Base-by-base conservation (phyloP, 2,113 vertebrate genomes). In the Orthonyx spaldingii region DNA sequence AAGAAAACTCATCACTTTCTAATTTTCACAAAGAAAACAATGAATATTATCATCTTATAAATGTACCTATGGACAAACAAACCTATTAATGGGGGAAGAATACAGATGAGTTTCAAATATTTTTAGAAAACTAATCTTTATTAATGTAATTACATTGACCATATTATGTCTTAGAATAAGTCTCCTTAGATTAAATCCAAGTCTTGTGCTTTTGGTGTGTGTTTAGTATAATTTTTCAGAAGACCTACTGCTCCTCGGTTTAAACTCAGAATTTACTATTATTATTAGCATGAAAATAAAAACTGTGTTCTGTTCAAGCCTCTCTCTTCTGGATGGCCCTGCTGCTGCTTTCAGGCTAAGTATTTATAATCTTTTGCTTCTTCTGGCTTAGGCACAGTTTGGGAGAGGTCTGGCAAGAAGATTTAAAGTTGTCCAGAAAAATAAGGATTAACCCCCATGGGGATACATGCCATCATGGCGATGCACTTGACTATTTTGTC, bases 1-100 rank as follows among this genome's bases (percentile, higher is more conserved):
- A 50, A 44, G 5, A 5, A 69, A 77, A 57, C 63, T 96, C 86
- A 94, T 84, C 64, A 75, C 87, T 83, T 97, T 89, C 57, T 97
- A 66, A 96, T 96, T 97, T 96, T 66, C 53, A 37, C 22, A 41
- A 84, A 71, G 23, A 78, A 85, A 90, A 61, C 15, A 63, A 52
- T 69, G 5, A 23, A 66, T 89, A 41, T 63, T 86, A 42, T 59
- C 1, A 16, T 71, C 7, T 84, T 87, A 41, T 39, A 55, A 80
- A 74, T 44, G 20, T 60, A 26, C 37, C 28, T 66, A 19, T 46
- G 33, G 46, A 44, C 21, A 83, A 64, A 60, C 21, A 53, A 27
- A n/a, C 30, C 5, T 46, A 42, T 28, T 41, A 81, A 50, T 44
- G 35, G 19, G 13, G 19, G 23, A 76, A 57, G 41, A 50, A 69